Base-by-base conservation (phyloP, 1,140 invertebrate genomes). In the Ridgeia piscesae region DNA sequence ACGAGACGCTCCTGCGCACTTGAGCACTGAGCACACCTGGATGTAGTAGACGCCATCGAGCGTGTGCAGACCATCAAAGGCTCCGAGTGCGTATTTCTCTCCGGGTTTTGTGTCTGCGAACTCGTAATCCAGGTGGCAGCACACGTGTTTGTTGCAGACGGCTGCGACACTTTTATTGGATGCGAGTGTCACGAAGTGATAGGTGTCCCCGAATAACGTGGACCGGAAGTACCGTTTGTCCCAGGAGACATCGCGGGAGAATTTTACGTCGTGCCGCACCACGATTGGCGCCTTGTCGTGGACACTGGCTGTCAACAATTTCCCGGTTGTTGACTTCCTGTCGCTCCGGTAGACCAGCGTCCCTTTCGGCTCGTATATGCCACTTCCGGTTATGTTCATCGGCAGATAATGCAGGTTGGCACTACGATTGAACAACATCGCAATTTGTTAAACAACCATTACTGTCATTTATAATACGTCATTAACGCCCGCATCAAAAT, bases 41-140 rank as follows among this genome's bases (percentile, higher is more conserved):
- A 95, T 90, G 92, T 95, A 95, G 91, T 94, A 95, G 6, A 91
- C 33, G 0, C 94, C 94, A 89, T 95, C 92, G 35, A 93, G 92
- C 0, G 93, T 94, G 92, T 95, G 95, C 0, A 95, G 93, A 27
- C 95, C 94, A 92, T 95, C 94, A 92, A 95, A 95, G 0, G 94
- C 95, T 27, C 95, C 95, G 92, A 95, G 93, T 0, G 94, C 95
- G 93, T 94, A 95, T 21, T 93, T 58, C 31, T 95, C 94, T 0
- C 27, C 88, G 14, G n/a, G 17, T 33, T 21, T 33, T 31, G 21
- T 31, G 58, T 90, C 21, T 77, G 91, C 31, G 11, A 91, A 88
- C 4, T 58, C 17, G 90, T 95, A 95, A 21, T 93, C 50, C 14
- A 94, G 77, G 48, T 91, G 35, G 90, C 95, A 95, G 89, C 94